phyloP scores from a whole-genome alignment of 2,113 vertebrate genomes.

The Phaethon lepturus region DNA sequence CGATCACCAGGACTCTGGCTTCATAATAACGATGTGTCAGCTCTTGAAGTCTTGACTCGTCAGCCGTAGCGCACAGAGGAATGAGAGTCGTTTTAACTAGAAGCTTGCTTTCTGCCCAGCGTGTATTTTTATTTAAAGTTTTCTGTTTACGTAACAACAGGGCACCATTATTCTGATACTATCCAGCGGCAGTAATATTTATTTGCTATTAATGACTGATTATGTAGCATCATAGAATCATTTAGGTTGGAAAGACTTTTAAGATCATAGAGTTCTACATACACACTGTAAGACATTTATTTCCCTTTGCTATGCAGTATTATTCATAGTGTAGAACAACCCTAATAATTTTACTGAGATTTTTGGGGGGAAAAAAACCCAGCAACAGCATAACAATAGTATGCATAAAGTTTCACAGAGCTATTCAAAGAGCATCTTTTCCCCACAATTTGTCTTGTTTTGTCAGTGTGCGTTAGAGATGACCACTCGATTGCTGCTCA shows the following conservation, averaged over 20 bases:
- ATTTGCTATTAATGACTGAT: constrained; percentile 16
- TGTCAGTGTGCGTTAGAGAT: background rate
- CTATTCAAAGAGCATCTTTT: background rate
- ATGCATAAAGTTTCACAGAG: background rate
- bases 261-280: background rate
- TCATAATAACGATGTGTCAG: background rate
- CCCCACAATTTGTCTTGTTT: background rate
- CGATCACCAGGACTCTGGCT: background rate
- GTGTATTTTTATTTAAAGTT: background rate
- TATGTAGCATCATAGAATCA: background rate
- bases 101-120: background rate
- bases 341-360: background rate
- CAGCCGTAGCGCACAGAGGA: background rate
- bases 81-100: background rate
- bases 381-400: background rate
- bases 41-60: background rate
- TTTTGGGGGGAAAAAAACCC: rapidly evolving
- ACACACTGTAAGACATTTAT: background rate
- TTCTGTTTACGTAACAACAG: background rate
- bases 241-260: background rate
- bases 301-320: background rate
- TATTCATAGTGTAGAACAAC: background rate
- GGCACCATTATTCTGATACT: background rate
- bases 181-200: background rate
- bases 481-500: background rate